phyloP scores from a whole-genome alignment of 2,888 invertebrate species.

The Liodrosophila aerea region DNA sequence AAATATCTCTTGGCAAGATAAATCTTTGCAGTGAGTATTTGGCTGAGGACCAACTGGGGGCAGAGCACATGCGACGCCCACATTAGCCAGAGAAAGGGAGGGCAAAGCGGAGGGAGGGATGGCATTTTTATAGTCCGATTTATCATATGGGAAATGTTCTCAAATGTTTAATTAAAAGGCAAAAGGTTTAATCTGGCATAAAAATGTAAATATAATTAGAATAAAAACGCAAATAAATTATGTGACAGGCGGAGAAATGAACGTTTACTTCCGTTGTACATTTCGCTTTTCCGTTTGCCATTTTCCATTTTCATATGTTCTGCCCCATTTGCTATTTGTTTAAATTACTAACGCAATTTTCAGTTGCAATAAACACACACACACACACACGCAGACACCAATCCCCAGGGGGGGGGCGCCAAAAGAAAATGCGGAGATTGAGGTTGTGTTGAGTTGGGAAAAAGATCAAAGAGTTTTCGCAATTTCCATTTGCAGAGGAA shows the following conservation, averaged over 20 bases:
- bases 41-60: too few species aligned
- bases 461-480: background rate
- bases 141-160: too few species aligned
- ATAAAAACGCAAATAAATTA: too few species aligned
- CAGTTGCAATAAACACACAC: conserved; percentile 10
- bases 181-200: too few species aligned
- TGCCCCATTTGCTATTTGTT: conserved; percentile 29
- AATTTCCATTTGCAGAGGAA: background rate
- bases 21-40: conserved; percentile 15
- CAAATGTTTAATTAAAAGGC: too few species aligned
- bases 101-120: too few species aligned
- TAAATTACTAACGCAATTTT: conserved; percentile 38
- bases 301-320: conserved; percentile 11
- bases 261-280: conserved; percentile 46
- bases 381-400: conserved; percentile 13
- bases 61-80: too few species aligned
- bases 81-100: background rate
- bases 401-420: background rate
- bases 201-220: too few species aligned
- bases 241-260: conserved; percentile 35
- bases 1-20: conserved; percentile 38
- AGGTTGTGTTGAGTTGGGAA: too few species aligned
- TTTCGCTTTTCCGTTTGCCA: conserved; percentile 16
- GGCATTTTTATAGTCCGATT: too few species aligned
- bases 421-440: too few species aligned